Base-by-base conservation (phyloP, 1,140 invertebrate genomes). In the Rhyzopertha dominica region DNA sequence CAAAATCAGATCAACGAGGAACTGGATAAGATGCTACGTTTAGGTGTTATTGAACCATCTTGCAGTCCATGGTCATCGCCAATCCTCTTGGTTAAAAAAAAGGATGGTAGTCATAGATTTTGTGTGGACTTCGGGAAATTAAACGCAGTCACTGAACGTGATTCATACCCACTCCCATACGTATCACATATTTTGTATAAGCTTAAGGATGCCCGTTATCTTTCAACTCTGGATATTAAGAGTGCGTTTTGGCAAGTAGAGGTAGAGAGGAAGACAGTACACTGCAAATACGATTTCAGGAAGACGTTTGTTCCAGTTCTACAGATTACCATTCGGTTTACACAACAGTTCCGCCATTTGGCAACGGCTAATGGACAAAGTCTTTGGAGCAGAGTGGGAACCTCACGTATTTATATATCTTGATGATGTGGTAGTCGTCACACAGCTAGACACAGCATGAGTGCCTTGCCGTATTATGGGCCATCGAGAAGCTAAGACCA, bases 231-330 rank as follows among this genome's bases (percentile, higher is more conserved):
- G 5, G 65, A 67, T 49, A 29, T 67, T 7, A 53, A 47, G 16
- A 48, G 46, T 10, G 56, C 49, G 2, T 66, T 53, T 44, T 63
- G 54, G 55, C 61, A 66, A 51, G 56, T 64, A 12, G 41, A 47
- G n/a, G 10, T 63, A 9, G 45, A 56, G 20, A 35, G 53, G 13
- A 13, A 51, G 49, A 34, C 52, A 57, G 29, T 58, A 59, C 38
- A 65, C 59, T 0, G 62, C 58, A 0, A 65, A 65, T 49, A 44
- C 49, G 1, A 40, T 63, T 13, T 53, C 62, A n/a, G 44, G 46
- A 7, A 43, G 44, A 18, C 59, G 61, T 0, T 26, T 62, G 1
- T 63, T 42, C 44, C 55, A 65, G 9, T 66, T 60, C 42, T 57
- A 51, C 24, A 13, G 26, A 7, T 59, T 54, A 40, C 42, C 54